Percentiles rank a stretch among this genome's conserved stretches.
Conservation (phyloP, 2,113 vertebrate species). For the Hippocampus comes region DNA sequence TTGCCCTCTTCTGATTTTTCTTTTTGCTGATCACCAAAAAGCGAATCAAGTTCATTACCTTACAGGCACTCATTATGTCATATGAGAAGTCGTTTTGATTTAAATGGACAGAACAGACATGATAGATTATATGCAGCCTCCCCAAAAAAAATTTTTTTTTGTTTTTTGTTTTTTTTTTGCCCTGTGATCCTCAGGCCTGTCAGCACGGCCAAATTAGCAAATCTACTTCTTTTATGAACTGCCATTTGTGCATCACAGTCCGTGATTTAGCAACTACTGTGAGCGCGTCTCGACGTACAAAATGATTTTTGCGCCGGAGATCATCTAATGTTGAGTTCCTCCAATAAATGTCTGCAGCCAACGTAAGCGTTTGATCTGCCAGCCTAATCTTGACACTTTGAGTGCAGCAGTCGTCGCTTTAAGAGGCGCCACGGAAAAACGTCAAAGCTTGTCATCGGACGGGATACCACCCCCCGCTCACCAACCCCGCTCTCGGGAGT, state of each 20-base stretch:
- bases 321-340: constrained; percentile 34
- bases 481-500: constrained; percentile 30
- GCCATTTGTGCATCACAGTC: neutral
- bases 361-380: constrained; percentile 42
- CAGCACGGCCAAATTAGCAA: neutral
- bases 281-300: neutral
- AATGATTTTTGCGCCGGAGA: constrained; percentile 27
- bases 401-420: constrained; percentile 54
- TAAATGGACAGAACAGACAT: neutral
- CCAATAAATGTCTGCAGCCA: constrained; percentile 31
- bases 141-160: neutral
- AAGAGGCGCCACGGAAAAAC: constrained; percentile 60
- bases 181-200: neutral
- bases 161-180: too few relatives aligned
- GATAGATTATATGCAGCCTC: neutral
- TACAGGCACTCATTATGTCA: neutral
- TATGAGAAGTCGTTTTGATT: neutral
- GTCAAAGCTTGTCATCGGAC: constrained; percentile 57
- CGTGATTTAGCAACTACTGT: neutral
- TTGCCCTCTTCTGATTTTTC: neutral
- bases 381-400: constrained; percentile 58
- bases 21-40: neutral
- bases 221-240: neutral
- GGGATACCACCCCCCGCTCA: constrained; percentile 35
- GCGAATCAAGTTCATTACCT: neutral